Conservation (phyloP, 2,113 vertebrate species). For the Tachuris rubrigastra region DNA sequence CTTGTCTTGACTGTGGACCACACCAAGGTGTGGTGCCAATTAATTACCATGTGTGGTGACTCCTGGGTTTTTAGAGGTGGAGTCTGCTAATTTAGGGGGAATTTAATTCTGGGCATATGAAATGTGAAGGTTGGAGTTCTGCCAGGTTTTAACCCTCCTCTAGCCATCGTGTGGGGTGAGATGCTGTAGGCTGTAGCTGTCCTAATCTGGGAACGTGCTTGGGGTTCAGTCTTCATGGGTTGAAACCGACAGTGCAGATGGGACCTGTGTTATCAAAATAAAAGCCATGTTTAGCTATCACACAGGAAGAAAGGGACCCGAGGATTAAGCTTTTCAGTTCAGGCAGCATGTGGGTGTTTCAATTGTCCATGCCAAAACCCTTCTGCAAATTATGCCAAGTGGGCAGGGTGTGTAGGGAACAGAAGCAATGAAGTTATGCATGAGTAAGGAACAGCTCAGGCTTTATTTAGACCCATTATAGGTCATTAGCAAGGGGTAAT, state of each 20-base stretch:
- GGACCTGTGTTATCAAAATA: neutral
- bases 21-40: neutral
- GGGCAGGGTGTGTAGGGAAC: conserved; percentile 20
- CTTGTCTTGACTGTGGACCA: neutral
- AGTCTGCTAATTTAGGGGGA: neutral
- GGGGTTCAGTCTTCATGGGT: neutral
- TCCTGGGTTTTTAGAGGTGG: neutral
- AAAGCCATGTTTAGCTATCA: neutral
- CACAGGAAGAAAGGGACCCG: neutral
- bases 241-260: neutral
- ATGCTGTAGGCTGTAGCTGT: neutral
- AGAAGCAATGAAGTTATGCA: conserved; percentile 39
- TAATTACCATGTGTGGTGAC: neutral
- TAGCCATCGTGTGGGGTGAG: neutral
- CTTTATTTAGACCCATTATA: conserved; percentile 33
- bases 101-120: neutral
- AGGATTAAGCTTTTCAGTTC: conserved; percentile 6
- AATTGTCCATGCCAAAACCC: conserved; percentile 19
- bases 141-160: neutral
- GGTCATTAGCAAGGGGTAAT: neutral
- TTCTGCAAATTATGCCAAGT: conserved; percentile 5
- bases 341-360: conserved; percentile 26
- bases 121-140: neutral
- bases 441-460: conserved; percentile 42
- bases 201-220: neutral